These are phyloP conservation scores for Mactromeris polynyma DNA, from an alignment of 2,888 invertebrate species.

Conservation along the genomic window DNA sequence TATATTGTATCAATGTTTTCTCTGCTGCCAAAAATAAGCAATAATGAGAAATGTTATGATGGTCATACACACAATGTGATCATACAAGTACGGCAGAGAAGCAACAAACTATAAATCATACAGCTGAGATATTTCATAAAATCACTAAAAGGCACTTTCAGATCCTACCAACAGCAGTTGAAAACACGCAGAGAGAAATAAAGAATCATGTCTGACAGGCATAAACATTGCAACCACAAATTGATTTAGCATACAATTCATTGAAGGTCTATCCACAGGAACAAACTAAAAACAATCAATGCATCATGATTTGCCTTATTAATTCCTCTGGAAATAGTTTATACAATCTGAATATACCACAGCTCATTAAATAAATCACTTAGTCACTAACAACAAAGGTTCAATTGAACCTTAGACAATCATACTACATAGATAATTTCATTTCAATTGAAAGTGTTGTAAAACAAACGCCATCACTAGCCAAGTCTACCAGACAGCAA, in stretches of 20 bases:
- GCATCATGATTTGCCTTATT: too few species aligned
- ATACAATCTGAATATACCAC: background rate
- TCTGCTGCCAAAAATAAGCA: background rate
- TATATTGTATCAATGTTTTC: background rate
- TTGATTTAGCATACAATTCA: too few species aligned
- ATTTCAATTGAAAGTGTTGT: too few species aligned
- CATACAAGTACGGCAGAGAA: background rate
- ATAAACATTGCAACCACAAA: background rate
- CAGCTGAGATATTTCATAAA: conserved; percentile 12
- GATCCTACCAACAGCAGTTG: conserved; percentile 29
- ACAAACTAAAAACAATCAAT: too few species aligned
- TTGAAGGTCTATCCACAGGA: too few species aligned
- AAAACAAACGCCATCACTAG: too few species aligned
- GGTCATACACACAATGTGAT: too few species aligned
- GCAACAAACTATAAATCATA: background rate
- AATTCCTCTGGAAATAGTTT: too few species aligned
- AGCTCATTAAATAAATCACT: background rate
- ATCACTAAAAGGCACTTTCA: conserved; percentile 39
- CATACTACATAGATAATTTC: too few species aligned
- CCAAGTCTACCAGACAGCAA: too few species aligned
- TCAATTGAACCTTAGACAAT: too few species aligned
- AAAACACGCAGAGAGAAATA: conserved; percentile 19
- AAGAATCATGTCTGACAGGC: background rate
- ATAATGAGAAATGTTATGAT: background rate
- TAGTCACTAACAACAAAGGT: background rate